Percentiles rank a stretch among this genome's conserved stretches.
phyloP scores from a whole-genome alignment of 1,140 invertebrate genomes.

The Chrysoperla carnea region DNA sequence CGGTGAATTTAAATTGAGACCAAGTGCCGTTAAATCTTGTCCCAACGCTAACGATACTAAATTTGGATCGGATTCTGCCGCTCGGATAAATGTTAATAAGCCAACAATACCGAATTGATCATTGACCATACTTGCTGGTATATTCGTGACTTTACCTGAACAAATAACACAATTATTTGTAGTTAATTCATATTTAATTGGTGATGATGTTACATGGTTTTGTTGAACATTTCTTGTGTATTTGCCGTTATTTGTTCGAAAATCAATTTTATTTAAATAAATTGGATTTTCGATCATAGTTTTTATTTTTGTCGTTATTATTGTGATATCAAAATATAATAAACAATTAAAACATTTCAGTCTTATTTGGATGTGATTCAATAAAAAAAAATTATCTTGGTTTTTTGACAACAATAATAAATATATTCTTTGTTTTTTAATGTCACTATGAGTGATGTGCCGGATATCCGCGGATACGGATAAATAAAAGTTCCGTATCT shows the following conservation, averaged over 20 bases:
- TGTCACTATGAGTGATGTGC: too few species aligned
- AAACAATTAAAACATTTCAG: too few species aligned
- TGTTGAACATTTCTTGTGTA: background rate
- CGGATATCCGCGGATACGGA: too few species aligned
- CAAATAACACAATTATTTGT: slow-evolving; percentile 9
- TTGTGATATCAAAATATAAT: too few species aligned
- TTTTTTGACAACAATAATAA: background rate
- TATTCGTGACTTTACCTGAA: slow-evolving; percentile 85
- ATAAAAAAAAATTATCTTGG: too few species aligned
- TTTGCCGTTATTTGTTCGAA: background rate
- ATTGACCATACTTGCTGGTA: slow-evolving; percentile 94
- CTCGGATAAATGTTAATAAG: slow-evolving; percentile 89
- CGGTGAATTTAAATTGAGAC: slow-evolving; percentile 93
- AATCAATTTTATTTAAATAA: background rate
- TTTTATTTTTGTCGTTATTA: too few species aligned
- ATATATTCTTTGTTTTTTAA: slow-evolving; percentile 4
- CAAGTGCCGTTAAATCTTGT: slow-evolving; percentile 91
- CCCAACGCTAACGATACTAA: slow-evolving; percentile 89
- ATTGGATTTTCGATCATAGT: too few species aligned
- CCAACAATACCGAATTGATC: slow-evolving; percentile 99
- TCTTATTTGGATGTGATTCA: too few species aligned
- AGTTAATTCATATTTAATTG: background rate
- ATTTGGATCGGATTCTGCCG: slow-evolving; percentile 91
- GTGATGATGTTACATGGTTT: background rate
- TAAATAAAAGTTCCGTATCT: too few species aligned